phyloP scores from a whole-genome alignment of 2,888 invertebrate genomes.

The Erebia aethiops region DNA sequence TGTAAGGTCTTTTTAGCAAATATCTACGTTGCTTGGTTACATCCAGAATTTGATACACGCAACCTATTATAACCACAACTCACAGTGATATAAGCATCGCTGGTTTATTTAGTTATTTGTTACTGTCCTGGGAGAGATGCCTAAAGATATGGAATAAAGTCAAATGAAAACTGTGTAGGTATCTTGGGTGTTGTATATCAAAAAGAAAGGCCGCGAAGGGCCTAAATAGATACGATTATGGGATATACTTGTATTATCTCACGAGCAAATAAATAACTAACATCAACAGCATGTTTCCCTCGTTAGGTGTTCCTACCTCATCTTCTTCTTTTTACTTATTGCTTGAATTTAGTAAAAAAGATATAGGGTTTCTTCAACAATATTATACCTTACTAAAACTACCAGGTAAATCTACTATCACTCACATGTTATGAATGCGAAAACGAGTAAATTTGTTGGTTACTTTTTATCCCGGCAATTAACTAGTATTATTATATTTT shows the following conservation, averaged over 20 bases:
- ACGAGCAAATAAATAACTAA: constrained; percentile 35
- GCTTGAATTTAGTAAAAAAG: background rate
- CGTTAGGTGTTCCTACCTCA: constrained; percentile 14
- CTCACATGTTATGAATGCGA: background rate
- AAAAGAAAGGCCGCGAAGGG: constrained; percentile 27
- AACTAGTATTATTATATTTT: too few species aligned
- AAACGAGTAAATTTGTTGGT: background rate
- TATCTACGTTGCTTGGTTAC: too few species aligned
- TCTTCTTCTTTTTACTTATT: background rate
- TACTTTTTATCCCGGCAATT: too few species aligned
- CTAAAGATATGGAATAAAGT: too few species aligned
- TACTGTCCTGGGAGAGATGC: too few species aligned
- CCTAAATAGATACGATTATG: constrained; percentile 37
- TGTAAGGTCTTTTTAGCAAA: too few species aligned
- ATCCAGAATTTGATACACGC: too few species aligned
- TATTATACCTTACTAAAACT: too few species aligned
- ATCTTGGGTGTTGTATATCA: constrained; percentile 3
- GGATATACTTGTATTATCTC: constrained; percentile 37
- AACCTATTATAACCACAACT: too few species aligned
- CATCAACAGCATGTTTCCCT: constrained; percentile 32
- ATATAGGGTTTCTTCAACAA: background rate
- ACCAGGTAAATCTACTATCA: too few species aligned
- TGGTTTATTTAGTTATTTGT: too few species aligned
- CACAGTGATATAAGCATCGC: too few species aligned
- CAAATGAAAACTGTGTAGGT: background rate